These are phyloP conservation scores for Volucella zonaria DNA, from an alignment of 2,888 invertebrate genomes.

Conservation along the genomic window DNA sequence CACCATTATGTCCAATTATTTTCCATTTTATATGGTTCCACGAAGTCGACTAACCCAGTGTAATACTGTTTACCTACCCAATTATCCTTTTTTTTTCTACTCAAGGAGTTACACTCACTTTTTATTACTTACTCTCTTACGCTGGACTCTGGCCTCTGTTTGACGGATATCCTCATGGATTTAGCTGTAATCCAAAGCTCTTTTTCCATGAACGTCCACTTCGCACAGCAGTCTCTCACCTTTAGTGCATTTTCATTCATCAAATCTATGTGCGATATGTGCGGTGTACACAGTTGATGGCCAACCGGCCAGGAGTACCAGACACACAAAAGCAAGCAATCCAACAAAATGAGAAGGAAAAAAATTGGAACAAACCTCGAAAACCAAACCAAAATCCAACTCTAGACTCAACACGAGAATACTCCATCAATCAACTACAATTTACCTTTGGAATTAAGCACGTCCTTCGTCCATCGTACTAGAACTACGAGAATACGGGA, in stretches of 20 bases:
- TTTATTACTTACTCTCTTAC: slow-evolving; percentile 52
- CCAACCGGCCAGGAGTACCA: slow-evolving; percentile 34
- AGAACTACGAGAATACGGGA: too few relatives aligned
- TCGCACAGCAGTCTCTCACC: slow-evolving; percentile 16
- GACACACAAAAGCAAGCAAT: neutral
- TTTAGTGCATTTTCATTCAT: slow-evolving; percentile 64
- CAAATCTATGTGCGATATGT: slow-evolving; percentile 33
- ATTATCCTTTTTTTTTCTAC: slow-evolving; percentile 40
- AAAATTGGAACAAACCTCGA: slow-evolving; percentile 23
- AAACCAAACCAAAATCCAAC: slow-evolving; percentile 56
- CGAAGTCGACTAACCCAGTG: slow-evolving; percentile 51
- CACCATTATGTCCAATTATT: slow-evolving; percentile 41
- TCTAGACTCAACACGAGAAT: slow-evolving; percentile 59
- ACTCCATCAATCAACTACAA: slow-evolving; percentile 71
- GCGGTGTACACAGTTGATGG: slow-evolving; percentile 42
- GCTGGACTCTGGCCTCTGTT: neutral
- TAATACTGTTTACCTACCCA: slow-evolving; percentile 59
- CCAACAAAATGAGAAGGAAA: neutral
- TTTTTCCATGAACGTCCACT: slow-evolving; percentile 46
- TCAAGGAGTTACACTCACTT: slow-evolving; percentile 61
- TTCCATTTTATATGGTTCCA: slow-evolving; percentile 28
- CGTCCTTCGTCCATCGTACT: slow-evolving; percentile 36
- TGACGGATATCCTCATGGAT: slow-evolving; percentile 56
- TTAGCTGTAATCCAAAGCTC: slow-evolving; percentile 65
- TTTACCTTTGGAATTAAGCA: slow-evolving; percentile 69